Conservation (phyloP, 2,888 invertebrate species). For the Eupelmus urozonus region DNA sequence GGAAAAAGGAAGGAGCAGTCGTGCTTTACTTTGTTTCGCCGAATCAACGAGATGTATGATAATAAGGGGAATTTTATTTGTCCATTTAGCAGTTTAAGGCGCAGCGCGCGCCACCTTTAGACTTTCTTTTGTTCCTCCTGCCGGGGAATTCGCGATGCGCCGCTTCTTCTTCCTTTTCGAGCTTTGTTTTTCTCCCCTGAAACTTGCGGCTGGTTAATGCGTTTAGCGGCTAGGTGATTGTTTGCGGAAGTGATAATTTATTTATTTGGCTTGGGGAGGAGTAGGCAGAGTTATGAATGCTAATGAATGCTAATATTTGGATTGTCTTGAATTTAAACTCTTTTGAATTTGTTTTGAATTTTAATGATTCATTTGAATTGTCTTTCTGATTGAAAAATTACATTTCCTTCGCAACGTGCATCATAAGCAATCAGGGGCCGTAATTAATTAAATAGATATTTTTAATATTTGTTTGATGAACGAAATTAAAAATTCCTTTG, state of each 20-base stretch:
- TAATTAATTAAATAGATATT: too few species aligned
- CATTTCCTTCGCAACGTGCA: too few species aligned
- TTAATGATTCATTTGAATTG: background rate
- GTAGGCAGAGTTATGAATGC: background rate
- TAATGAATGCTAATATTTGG: slow-evolving; percentile 2
- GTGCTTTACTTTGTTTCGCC: slow-evolving; percentile 50
- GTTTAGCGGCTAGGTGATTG: background rate
- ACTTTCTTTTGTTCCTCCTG: background rate
- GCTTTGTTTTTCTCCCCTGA: background rate
- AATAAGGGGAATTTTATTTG: slow-evolving; percentile 56
- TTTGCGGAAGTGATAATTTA: background rate
- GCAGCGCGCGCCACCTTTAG: background rate
- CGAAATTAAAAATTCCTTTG: too few species aligned
- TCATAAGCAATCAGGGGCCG: too few species aligned
- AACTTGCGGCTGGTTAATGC: too few species aligned
- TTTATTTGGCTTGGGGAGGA: background rate
- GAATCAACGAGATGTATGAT: slow-evolving; percentile 56
- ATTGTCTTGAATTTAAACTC: background rate
- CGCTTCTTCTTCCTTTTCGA: background rate
- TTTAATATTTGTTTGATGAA: too few species aligned
- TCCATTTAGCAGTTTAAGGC: slow-evolving; percentile 42
- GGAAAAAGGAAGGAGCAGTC: slow-evolving; percentile 35
- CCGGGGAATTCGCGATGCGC: background rate
- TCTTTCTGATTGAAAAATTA: too few species aligned
- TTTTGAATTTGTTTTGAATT: background rate